Evolutionary conservation across 2,888 invertebrate genomes (phyloP), one percentile per base, ranked within the genome.

Genomic region (Meandrusa payeni): DNA sequence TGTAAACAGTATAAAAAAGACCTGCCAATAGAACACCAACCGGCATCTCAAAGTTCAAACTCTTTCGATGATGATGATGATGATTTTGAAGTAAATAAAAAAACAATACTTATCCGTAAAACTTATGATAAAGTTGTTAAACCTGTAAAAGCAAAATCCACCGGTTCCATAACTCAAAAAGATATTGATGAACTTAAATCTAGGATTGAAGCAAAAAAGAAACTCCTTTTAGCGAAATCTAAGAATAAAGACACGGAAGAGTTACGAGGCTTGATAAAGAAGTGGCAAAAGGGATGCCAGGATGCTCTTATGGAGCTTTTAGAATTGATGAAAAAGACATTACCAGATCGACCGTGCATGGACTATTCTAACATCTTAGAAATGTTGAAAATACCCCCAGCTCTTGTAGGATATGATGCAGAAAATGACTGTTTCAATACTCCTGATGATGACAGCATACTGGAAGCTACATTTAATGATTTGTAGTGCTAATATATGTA

Each of bases 221-320:
- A 74, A 48, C 49, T 76, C 3, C 62, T 86, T 1, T 31, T 82
- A 37, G 77, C 78, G 0, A 70, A 74, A 58, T 58, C 75, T 13
- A 64, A 76, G 46, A 71, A 77, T 9, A 73, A 81, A 33, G 88
- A 89, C 23, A 77, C 82, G 0, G 78, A 78, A 47, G 89, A 90
- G 57, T 54, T 91, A 3, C 61, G 79, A 45, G 64, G 49, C 23
- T 64, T 88, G 13, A 89, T 90, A 15, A 77, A 82, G 43, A 89
- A 79, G 52, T 90, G 90, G 90, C 85, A 87, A 51, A 77, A 69
- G 39, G 89, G 88, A 1, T 90, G 90, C 48, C 88, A 89, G 49
- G 76, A 77, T 53, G 90, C 89, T 0, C 58, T 91, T 9, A 70
- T 76, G 45, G 85, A 89, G 42, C 66, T 90, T 6, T 73, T 89